Base-by-base conservation (phyloP, 2,888 invertebrate genomes). In the Rhyacophila evoluta region DNA sequence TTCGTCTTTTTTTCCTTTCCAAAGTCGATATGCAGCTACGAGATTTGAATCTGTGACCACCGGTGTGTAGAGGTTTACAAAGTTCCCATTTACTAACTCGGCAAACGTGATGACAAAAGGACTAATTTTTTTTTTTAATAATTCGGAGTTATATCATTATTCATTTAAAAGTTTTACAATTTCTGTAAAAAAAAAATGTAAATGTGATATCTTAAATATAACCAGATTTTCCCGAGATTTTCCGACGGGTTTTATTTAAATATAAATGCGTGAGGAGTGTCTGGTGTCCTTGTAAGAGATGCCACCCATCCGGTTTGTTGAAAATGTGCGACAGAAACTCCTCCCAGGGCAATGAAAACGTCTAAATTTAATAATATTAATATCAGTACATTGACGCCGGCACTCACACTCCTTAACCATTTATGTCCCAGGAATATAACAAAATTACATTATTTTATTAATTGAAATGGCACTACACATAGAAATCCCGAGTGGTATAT, bases 271-370 rank as follows among this genome's bases (percentile, higher is more conserved):
- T 15, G 6, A 33, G 25, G 25, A 55, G 25, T 19, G 55, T 55
- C 55, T 55, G 55, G 55, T 55, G 55, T 15, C 55, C 55, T 55
- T 55, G 55, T 55, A 55, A 19, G 55, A 15, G 19, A 55, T 8
- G 2, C 19, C 55, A 19, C 55, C 55, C 55, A 55, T 15, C 25
- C 55, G 55, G 15, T 55, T 55, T 19, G 55, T 55, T 10, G 15
- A 55, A 55, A 55, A 12, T 19, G 15, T 19, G 12, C 25, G 25
- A 25, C 25, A 25, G 10, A 55, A 15, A 6, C 55, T 55, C 6
- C 55, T 55, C 55, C 55, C 8, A 19, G 55, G 55, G 55, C 55
- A 55, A 55, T 19, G 29, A 33, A 55, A 55, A 19, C 15, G n/a
- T 39, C 15, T 2, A 39, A 39, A n/a, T n/a, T 4, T 33, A 33